These are phyloP conservation scores for Cavia porcellus DNA, from an alignment of 2,113 vertebrate species.

Conservation along the genomic window DNA sequence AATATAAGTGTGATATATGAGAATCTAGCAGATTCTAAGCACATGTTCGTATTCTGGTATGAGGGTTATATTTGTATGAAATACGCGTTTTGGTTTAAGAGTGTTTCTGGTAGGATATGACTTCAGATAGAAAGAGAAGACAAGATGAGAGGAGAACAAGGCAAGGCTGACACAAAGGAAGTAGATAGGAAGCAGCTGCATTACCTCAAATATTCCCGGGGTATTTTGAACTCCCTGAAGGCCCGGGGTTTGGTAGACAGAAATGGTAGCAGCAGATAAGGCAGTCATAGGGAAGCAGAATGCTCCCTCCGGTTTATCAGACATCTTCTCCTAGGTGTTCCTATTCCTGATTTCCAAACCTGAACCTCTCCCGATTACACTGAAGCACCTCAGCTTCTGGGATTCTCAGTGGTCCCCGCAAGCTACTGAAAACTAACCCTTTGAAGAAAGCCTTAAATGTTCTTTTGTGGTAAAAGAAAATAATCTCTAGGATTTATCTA, in stretches of 20 bases:
- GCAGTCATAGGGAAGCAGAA: background rate
- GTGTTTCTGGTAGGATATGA: background rate
- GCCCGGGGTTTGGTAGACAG: background rate
- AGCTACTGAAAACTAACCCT: background rate
- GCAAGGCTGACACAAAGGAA: background rate
- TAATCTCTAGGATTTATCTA: background rate
- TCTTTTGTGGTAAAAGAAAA: background rate
- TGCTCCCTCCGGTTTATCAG: background rate
- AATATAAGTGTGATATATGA: background rate
- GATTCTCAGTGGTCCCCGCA: background rate
- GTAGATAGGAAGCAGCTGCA: rapidly evolving
- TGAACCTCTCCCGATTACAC: background rate
- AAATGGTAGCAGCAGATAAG: no score
- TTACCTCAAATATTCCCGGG: rapidly evolving
- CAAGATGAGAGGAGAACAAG: background rate
- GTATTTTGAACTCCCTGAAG: background rate
- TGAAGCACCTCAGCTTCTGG: background rate
- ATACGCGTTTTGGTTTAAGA: background rate
- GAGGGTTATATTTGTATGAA: background rate
- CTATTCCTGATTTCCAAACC: background rate
- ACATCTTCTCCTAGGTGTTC: background rate
- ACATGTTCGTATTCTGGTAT: background rate
- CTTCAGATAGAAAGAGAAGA: background rate
- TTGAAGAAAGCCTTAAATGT: background rate
- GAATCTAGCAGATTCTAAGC: background rate